Base-by-base conservation (phyloP, 2,797 vertebrate genomes). In the Ptychadena robeensis region DNA sequence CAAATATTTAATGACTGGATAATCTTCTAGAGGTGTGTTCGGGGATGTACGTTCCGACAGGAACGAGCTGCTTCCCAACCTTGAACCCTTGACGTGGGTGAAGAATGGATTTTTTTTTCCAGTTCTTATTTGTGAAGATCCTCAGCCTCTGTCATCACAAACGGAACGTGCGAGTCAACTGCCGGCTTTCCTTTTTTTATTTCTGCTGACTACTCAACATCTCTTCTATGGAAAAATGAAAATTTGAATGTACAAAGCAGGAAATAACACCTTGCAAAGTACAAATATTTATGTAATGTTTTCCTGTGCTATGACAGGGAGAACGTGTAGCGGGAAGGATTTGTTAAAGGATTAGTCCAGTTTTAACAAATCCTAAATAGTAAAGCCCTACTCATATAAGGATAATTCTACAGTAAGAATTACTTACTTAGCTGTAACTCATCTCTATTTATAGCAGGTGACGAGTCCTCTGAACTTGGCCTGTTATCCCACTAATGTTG, bases 1-100 rank as follows among this genome's bases (percentile, higher is more conserved):
- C 94, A 94, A 94, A 94, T 93, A 93, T 94, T 94, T 94, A 94
- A 94, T 92, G 93, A 94, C 28, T 89, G 93, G 91, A 93, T 94
- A 93, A 92, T 94, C 93, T 94, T 89, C 89, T 94, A 88, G 90
- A 92, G 91, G 93, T 92, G 91, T 82, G 92, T 92, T 89, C 87
- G 85, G 92, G 91, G 90, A 91, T 90, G 88, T 34, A 22, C 22
- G 37, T 85, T 90, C 92, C 78, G 25, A 86, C 88, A 89, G 89
- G 88, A 90, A 90, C 87, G 4, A 0, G 87, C 88, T 91, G 87
- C 89, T 85, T 81, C 86, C 90, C 91, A 90, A 88, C 90, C 90
- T 91, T 88, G 90, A 91, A 91, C 89, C 90, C 64, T 37, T 44
- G 57, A 65, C 65, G 67, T 53, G 25, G 61, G 35, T 70, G 44